Evolutionary conservation across 1,140 invertebrate genomes (phyloP).

Genomic region (Drosophila nigrodunni): DNA sequence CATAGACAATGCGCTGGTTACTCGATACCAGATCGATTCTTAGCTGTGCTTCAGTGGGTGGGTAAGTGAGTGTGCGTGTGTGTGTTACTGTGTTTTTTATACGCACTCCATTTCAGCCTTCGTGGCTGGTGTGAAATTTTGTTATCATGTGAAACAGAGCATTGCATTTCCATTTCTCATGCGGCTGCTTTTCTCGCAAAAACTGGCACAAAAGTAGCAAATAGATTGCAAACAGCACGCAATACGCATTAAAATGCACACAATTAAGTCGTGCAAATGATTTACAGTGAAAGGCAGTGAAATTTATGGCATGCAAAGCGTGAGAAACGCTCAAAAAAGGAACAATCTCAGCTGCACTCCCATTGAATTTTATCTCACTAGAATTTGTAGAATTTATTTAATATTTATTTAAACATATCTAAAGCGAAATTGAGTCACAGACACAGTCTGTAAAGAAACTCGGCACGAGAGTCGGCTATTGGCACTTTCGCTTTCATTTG

Average conservation of each 20-base stretch:
- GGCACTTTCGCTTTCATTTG: conserved; percentile 60
- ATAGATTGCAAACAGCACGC: conserved; percentile 69
- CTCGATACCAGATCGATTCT: conserved; percentile 47
- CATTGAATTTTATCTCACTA: background rate
- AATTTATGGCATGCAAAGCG: conserved; percentile 78
- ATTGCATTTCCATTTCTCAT: conserved; percentile 64
- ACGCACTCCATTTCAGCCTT: conserved; percentile 46
- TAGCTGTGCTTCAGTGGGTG: background rate
- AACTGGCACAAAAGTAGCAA: conserved; percentile 71
- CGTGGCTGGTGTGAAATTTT: conserved; percentile 55
- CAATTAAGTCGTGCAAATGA: conserved; percentile 74
- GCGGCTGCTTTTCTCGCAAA: conserved; percentile 56
- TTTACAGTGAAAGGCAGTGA: conserved; percentile 79
- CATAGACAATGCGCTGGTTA: conserved; percentile 41
- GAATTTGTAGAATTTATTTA: conserved; percentile 3
- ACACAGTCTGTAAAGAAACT: background rate
- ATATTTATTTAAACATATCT: background rate
- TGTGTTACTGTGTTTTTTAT: conserved; percentile 6
- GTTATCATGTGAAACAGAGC: conserved; percentile 67
- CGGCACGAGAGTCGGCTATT: conserved; percentile 5
- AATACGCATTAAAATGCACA: conserved; percentile 76
- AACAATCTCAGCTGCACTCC: background rate
- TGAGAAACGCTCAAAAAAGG: conserved; percentile 52
- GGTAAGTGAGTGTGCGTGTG: background rate
- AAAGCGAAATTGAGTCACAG: conserved; percentile 1